Evolutionary conservation across 53 echinoderm and acorn worm genomes (phyloP).

Genomic region (Pentamera pediparva): DNA sequence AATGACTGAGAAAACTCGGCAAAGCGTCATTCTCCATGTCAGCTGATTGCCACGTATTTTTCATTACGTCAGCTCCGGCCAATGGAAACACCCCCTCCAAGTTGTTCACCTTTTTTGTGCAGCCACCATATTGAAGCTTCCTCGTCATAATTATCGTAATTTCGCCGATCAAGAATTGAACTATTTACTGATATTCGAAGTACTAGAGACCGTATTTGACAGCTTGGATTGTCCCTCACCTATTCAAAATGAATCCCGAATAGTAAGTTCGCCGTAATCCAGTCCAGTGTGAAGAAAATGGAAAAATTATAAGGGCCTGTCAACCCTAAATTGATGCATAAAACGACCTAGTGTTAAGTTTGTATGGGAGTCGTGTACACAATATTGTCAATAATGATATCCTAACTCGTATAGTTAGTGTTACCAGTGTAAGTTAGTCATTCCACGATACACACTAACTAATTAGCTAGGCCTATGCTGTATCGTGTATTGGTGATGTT

Average conservation of each 20-base stretch:
- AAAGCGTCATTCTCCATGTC: conserved; percentile 46
- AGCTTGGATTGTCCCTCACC: conserved; percentile 59
- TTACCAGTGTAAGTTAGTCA: no score
- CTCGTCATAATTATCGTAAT: conserved; percentile 45
- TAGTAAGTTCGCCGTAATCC: conserved; percentile 69
- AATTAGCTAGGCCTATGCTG: no score
- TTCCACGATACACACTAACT: no score
- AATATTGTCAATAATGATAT: no score
- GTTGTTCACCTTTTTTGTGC: conserved; percentile 55
- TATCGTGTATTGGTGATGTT: no score
- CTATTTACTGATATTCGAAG: conserved; percentile 28
- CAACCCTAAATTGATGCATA: no score
- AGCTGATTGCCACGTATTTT: conserved; percentile 99
- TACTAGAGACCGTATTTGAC: conserved; percentile 33
- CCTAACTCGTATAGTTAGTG: no score
- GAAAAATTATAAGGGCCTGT: no score
- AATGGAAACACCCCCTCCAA: conserved; percentile 94
- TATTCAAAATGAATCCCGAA: conserved; percentile 99
- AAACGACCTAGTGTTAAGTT: no score
- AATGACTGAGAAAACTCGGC: no score
- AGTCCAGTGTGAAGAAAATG: no score
- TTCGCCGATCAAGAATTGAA: conserved; percentile 20
- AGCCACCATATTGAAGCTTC: conserved; percentile 99
- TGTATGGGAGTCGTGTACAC: no score
- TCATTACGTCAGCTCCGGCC: conserved; percentile 95